These are phyloP conservation scores for Amaurobius ferox DNA, from an alignment of 2,888 invertebrate genomes.

Conservation along the genomic window DNA sequence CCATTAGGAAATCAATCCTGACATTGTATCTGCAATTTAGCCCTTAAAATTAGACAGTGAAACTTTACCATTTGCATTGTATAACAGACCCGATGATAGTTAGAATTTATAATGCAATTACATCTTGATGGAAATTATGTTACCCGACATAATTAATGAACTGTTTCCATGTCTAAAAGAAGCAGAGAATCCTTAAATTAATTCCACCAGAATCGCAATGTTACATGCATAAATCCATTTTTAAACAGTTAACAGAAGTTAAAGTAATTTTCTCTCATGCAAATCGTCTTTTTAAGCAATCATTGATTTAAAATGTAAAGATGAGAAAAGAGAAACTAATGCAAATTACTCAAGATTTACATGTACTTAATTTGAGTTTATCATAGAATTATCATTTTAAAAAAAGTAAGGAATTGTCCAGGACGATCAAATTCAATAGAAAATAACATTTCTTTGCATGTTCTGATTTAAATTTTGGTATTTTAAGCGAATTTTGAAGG, in stretches of 20 bases:
- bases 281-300: neutral
- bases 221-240: slow-evolving; percentile 8
- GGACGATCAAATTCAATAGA: neutral
- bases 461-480: neutral
- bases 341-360: neutral
- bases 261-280: neutral
- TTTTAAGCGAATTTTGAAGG: neutral
- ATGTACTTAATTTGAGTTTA: neutral
- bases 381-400: too few relatives aligned
- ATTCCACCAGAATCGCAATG: neutral
- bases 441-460: neutral
- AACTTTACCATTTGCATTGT: too few relatives aligned
- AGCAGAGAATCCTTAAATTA: neutral
- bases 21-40: too few relatives aligned
- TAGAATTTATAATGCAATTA: neutral
- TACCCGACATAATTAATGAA: neutral
- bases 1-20: too few relatives aligned
- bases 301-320: neutral
- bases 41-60: too few relatives aligned
- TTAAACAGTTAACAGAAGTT: neutral
- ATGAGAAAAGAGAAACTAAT: neutral
- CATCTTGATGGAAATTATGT: neutral
- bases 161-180: neutral
- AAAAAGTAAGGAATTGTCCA: neutral
- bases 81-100: too few relatives aligned